These are phyloP conservation scores for Drosophila watanabei DNA, from an alignment of 1,140 invertebrate species.

Conservation along the genomic window DNA sequence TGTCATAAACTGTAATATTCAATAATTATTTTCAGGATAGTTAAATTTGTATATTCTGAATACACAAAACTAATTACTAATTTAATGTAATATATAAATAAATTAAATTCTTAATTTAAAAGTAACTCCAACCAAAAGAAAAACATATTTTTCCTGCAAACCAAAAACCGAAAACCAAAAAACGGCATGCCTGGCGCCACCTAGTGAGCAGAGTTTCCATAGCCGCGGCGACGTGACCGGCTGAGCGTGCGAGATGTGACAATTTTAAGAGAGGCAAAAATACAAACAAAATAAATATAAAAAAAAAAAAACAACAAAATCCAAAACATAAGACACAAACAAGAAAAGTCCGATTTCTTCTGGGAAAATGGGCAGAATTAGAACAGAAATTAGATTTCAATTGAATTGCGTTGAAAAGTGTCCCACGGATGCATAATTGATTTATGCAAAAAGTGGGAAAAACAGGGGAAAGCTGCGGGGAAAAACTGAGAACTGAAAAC, in stretches of 20 bases:
- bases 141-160: neutral
- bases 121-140: no score
- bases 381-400: conserved; percentile 60
- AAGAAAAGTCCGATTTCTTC: conserved; percentile 20
- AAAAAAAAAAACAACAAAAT: neutral
- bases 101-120: neutral
- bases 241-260: conserved; percentile 5
- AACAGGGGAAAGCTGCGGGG: conserved; percentile 1
- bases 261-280: neutral
- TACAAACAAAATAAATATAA: neutral
- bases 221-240: conserved; percentile 24
- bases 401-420: conserved; percentile 66
- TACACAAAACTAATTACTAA: neutral
- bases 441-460: conserved; percentile 56
- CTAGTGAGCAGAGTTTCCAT: conserved; percentile 51
- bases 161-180: neutral
- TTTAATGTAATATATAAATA: neutral
- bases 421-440: conserved; percentile 72
- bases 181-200: conserved; percentile 57
- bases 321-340: neutral
- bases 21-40: no score
- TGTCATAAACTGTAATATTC: neutral
- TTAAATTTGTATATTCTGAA: neutral
- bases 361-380: conserved; percentile 49
- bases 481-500: neutral